Evolutionary conservation across 2,113 vertebrate species (phyloP).

Genomic region (Sterrhoptilus dennistouni): DNA sequence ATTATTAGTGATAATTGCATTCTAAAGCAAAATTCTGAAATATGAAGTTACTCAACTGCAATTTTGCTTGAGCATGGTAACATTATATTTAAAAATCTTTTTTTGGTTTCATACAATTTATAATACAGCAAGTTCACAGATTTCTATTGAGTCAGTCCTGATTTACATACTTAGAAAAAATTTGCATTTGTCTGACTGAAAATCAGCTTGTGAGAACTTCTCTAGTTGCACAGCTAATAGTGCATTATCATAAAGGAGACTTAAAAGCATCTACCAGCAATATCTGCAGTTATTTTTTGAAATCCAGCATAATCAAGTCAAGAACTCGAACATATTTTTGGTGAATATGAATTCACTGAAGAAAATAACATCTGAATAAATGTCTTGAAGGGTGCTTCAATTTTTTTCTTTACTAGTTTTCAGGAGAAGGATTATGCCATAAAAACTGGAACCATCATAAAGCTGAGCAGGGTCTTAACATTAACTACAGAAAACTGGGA

Average conservation of each 20-base stretch:
- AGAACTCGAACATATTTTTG: not conserved
- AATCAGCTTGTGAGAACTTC: not conserved
- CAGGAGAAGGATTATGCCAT: not conserved
- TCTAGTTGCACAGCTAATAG: not conserved
- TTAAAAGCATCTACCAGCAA: not conserved
- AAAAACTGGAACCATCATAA: not conserved
- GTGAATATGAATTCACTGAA: not conserved
- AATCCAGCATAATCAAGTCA: not conserved
- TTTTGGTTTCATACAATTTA: not conserved
- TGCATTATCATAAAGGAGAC: not conserved
- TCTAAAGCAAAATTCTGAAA: not conserved
- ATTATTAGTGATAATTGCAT: not conserved
- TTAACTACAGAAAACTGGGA: not conserved
- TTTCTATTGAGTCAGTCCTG: not conserved
- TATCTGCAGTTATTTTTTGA: not conserved
- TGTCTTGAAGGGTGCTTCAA: accelerated
- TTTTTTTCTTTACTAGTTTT: not conserved
- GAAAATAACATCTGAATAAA: not conserved
- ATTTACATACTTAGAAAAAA: not conserved
- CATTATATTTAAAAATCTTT: not conserved
- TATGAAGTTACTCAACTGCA: not conserved
- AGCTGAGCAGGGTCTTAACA: not conserved
- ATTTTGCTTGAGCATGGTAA: not conserved
- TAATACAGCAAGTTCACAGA: not conserved
- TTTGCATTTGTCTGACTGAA: not conserved